Conservation (phyloP, 1,140 invertebrate genomes). For the Heliconius hermathena region DNA sequence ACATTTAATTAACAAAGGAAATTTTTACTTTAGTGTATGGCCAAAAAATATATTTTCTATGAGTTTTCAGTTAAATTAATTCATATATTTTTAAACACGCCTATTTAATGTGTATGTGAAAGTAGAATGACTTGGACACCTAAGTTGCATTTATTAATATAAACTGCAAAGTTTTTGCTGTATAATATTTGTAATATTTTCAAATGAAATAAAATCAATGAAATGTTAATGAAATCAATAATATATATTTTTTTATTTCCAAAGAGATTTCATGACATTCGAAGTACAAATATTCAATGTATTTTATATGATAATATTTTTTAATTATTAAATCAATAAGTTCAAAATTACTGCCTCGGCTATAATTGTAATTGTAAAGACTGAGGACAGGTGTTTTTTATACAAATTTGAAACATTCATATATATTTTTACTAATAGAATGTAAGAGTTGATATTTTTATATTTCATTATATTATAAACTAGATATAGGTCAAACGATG, state of each 20-base stretch:
- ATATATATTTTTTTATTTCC: slow-evolving; percentile 10
- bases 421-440: not conserved
- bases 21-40: no score
- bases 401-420: not conserved
- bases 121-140: no score
- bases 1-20: no score
- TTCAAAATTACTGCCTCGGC: not conserved
- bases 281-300: slow-evolving; percentile 13
- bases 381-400: not conserved
- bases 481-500: not conserved
- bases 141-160: not conserved
- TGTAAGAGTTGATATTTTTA: not conserved
- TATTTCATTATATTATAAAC: not conserved
- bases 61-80: no score
- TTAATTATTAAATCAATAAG: not conserved
- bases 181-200: not conserved
- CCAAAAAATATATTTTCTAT: no score
- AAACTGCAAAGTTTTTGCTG: not conserved
- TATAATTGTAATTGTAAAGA: not conserved
- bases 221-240: not conserved
- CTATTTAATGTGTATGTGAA: no score
- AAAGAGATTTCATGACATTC: slow-evolving; percentile 37
- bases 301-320: slow-evolving; percentile 2
- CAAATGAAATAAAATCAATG: not conserved
- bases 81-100: no score